Conservation (phyloP, 2,797 vertebrate species). For the Poeciliopsis turneri region DNA sequence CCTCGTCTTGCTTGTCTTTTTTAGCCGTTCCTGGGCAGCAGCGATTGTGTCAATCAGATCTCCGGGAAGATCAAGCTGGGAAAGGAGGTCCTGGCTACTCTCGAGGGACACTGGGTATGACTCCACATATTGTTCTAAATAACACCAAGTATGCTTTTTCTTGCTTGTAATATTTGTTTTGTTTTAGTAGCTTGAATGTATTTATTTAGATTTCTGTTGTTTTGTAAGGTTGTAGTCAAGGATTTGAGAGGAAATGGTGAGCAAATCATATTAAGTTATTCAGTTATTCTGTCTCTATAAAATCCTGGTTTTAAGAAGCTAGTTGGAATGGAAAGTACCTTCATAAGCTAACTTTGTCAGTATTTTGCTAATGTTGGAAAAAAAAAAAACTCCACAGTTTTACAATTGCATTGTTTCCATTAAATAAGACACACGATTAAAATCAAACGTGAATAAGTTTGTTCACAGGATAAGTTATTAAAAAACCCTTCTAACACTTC, state of each 20-base stretch:
- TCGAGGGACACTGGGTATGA: slow-evolving; percentile 96
- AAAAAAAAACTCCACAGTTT: no score
- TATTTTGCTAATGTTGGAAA: no score
- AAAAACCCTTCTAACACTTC: no score
- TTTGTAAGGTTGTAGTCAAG: not conserved
- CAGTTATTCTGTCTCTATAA: not conserved
- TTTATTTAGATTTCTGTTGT: not conserved
- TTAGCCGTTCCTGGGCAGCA: slow-evolving; percentile 96
- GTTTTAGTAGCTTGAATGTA: not conserved
- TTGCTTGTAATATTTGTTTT: not conserved
- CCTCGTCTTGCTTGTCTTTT: not conserved
- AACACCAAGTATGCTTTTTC: not conserved
- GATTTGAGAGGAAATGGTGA: not conserved
- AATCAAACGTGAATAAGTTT: no score
- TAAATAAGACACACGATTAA: no score
- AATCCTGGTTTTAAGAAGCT: not conserved
- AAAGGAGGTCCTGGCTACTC: slow-evolving; percentile 93
- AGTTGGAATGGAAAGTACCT: not conserved
- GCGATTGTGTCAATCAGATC: slow-evolving; percentile 95
- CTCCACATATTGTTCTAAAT: not conserved
- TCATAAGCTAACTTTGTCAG: not conserved
- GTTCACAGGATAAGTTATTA: no score
- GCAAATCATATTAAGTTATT: not conserved
- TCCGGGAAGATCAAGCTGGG: slow-evolving; percentile 96
- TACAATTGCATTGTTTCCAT: no score